Conservation (phyloP, 1,140 invertebrate species). For the Panulirus ornatus region DNA sequence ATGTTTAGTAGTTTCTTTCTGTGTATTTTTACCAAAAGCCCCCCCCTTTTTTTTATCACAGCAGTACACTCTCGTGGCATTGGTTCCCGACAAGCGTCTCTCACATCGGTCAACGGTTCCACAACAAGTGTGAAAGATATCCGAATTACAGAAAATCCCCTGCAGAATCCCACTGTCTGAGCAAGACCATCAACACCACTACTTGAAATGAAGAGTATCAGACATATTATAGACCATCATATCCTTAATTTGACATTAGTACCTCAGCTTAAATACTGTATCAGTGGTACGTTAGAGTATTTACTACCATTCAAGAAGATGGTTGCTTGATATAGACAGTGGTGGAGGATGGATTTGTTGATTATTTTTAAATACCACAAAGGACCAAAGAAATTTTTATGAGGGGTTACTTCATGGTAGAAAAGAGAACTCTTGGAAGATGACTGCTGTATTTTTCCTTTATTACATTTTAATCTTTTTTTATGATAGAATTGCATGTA, state of each 20-base stretch:
- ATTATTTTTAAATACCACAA: neutral
- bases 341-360: neutral
- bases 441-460: neutral
- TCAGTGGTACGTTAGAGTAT: neutral
- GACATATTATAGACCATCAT: neutral
- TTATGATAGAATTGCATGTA: neutral
- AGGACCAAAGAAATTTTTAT: neutral
- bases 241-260: neutral
- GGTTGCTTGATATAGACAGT: neutral
- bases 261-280: neutral
- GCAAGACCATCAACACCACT: neutral
- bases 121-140: slow-evolving; percentile 76
- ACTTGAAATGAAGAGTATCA: neutral
- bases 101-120: slow-evolving; percentile 42
- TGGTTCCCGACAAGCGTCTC: slow-evolving; percentile 59
- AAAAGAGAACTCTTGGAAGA: neutral
- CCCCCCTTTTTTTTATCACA: slow-evolving; percentile 60
- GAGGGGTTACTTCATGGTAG: neutral
- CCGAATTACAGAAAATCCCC: slow-evolving; percentile 77
- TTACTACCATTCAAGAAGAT: neutral
- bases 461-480: neutral
- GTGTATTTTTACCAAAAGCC: neutral
- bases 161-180: slow-evolving; percentile 70
- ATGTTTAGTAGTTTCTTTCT: neutral
- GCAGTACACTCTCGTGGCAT: slow-evolving; percentile 64